These are phyloP conservation scores for Molothrus ater DNA, from an alignment of 2,797 vertebrate genomes.

Conservation along the genomic window DNA sequence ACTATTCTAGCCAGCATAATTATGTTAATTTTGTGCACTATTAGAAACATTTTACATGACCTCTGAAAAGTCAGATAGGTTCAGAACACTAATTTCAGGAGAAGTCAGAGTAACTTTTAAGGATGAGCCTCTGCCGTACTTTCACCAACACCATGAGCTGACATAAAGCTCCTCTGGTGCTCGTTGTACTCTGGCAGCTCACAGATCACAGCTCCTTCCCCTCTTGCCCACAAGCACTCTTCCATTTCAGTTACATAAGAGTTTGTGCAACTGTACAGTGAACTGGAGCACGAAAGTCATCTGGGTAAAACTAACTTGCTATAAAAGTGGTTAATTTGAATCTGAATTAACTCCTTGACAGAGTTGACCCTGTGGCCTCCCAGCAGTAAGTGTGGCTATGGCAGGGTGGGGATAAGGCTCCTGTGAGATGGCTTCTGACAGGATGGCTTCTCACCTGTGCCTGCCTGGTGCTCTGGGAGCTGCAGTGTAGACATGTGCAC, in stretches of 20 bases:
- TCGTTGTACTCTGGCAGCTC: background rate
- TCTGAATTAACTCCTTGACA: background rate
- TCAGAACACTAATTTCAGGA: background rate
- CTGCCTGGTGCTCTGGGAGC: background rate
- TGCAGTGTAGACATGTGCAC: background rate
- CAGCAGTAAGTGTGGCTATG: background rate
- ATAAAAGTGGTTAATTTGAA: conserved; percentile 14
- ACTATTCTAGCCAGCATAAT: background rate
- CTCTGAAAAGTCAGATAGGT: background rate
- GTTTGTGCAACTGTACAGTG: background rate
- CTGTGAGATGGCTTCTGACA: background rate
- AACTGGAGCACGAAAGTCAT: background rate
- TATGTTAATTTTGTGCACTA: background rate
- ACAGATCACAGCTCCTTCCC: background rate
- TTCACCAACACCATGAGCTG: background rate
- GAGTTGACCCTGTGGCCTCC: background rate
- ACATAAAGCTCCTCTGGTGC: background rate
- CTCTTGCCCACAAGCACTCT: background rate
- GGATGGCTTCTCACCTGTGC: background rate
- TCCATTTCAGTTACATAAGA: background rate
- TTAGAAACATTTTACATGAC: background rate
- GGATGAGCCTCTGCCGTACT: background rate
- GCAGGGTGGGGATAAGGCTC: fast-evolving
- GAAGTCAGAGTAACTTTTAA: background rate
- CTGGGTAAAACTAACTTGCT: background rate